Evolutionary conservation across 2,888 invertebrate species (phyloP), one percentile per base, ranked within the genome.

Genomic region (Hypomecis punctinalis): DNA sequence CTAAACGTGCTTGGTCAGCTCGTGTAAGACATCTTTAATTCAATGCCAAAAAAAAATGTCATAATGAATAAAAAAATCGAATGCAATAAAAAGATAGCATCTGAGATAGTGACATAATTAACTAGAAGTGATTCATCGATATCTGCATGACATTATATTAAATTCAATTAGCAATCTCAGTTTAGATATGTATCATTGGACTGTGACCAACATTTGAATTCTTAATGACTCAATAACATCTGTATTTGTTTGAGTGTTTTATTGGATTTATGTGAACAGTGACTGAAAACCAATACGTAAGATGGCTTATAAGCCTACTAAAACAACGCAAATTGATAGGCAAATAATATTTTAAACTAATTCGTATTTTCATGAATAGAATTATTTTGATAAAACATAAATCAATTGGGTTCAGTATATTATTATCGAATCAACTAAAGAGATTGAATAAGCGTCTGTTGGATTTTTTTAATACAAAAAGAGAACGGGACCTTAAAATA

Each of bases 401-500:
- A 6, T 40, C 8, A 6, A 40, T 23, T 23, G 3, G 23, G 23
- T 23, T 23, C 23, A 23, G 23, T 23, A 23, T 23, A 23, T 23
- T 23, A 43, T 11, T 5, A 39, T 45, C 8, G 0, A 39, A 33
- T 42, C 7, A 43, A 51, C 55, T 39, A 49, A 61, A 49, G 23
- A 23, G 1, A 23, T 23, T 10, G 35, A 48, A 47, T n/a, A 43
- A 43, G 35, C 48, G 37, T 11, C 11, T 13, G 51, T 43, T 49
- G 37, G 33, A 55, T 60, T 61, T 51, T 40, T 10, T 67, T 35
- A 39, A 43, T 13, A 42, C 33, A 36, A 51, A 55, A 59, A 63
- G 70, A 70, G 68, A 66, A 74, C 65, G 70, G 77, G 75, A 82
- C 82, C n/a, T 59, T 59, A 51, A 74, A 75, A 74, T 76, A 74